Conservation (phyloP, 2,797 vertebrate genomes). For the Chrysolophus pictus region DNA sequence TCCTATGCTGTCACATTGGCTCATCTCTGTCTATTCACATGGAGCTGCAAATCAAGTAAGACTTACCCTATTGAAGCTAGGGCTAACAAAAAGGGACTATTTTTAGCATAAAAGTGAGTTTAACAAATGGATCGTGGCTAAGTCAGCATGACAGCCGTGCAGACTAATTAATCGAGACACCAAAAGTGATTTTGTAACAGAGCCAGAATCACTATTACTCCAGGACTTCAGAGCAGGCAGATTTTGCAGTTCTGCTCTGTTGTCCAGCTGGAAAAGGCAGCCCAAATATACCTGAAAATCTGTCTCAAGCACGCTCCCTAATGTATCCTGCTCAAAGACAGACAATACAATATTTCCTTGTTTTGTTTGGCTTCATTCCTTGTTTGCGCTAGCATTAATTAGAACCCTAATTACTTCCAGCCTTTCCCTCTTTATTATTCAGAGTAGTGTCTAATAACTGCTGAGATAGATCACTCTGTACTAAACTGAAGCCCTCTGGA, state of each 20-base stretch:
- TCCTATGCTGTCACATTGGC: neutral
- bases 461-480: rapidly evolving
- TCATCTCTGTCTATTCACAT: conserved; percentile 9
- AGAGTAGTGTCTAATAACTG: neutral
- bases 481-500: neutral
- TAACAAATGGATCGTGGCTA: conserved; percentile 47
- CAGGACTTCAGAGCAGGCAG: neutral
- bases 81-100: conserved; percentile 40
- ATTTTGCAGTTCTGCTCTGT: neutral
- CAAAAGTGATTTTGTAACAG: conserved; percentile 38
- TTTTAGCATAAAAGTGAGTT: conserved; percentile 56
- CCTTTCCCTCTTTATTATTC: neutral
- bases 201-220: neutral
- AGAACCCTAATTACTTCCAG: neutral
- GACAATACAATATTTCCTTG: neutral
- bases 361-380: neutral
- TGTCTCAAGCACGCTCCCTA: neutral
- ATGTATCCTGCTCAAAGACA: neutral
- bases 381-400: neutral
- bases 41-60: conserved; percentile 21
- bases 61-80: neutral
- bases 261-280: neutral
- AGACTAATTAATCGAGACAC: conserved; percentile 52
- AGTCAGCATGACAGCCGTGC: conserved; percentile 34
- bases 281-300: neutral